These are phyloP conservation scores for Pseudomyrmex flavicornis DNA, from an alignment of 1,140 invertebrate genomes.

Conservation along the genomic window DNA sequence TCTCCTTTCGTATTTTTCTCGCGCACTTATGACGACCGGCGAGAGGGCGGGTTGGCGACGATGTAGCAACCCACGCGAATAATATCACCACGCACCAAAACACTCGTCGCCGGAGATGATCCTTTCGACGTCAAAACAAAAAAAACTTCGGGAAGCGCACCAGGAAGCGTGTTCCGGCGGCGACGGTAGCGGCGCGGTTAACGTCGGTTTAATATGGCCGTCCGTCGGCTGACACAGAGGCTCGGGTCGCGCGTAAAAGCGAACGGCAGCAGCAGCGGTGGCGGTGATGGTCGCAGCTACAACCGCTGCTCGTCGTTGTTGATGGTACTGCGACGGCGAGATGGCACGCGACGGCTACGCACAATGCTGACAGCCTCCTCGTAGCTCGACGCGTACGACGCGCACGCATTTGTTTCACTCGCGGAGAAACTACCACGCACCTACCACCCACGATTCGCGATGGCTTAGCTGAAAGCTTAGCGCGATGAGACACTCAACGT, in stretches of 20 bases:
- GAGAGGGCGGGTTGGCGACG: too few relatives aligned
- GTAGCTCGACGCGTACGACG: slow-evolving; percentile 49
- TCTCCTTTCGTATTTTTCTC: too few relatives aligned
- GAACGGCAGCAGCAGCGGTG: background rate
- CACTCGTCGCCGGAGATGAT: background rate
- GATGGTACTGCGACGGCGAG: background rate
- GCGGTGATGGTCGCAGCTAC: background rate
- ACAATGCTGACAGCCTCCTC: slow-evolving; percentile 27
- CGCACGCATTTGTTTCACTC: slow-evolving; percentile 73
- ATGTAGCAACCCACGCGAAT: too few relatives aligned
- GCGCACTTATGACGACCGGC: too few relatives aligned
- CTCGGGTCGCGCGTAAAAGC: slow-evolving; percentile 69
- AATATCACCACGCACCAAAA: slow-evolving; percentile 9
- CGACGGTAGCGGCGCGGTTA: slow-evolving; percentile 3
- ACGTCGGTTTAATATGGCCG: slow-evolving; percentile 82
- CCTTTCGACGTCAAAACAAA: background rate
- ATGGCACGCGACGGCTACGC: slow-evolving; percentile 49
- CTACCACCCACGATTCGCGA: slow-evolving; percentile 64
- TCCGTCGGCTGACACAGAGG: slow-evolving; percentile 78
- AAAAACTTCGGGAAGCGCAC: background rate
- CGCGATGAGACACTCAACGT: slow-evolving; percentile 25
- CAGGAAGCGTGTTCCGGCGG: slow-evolving; percentile 20
- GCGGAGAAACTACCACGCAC: slow-evolving; percentile 59
- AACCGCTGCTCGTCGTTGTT: background rate
- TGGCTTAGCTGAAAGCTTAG: background rate